phyloP scores from a whole-genome alignment of 64 coral and sea anemone species.

The Anthopleura sola region DNA sequence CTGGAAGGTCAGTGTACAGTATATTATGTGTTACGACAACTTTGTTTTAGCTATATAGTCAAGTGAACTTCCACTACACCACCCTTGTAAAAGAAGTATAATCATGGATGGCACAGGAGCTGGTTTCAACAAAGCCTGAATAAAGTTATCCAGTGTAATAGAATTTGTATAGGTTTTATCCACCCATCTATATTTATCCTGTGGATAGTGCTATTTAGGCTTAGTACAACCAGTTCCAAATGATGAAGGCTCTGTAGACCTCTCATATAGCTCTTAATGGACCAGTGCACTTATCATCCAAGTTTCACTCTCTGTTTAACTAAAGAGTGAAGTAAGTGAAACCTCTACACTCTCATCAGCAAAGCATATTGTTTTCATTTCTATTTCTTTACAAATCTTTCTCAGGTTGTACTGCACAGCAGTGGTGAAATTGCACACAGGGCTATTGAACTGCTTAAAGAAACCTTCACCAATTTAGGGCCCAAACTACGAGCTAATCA shows the following conservation, averaged over 20 bases:
- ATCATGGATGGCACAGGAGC: no score
- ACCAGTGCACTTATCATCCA: no score
- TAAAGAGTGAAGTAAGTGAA: no score
- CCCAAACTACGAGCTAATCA: slow-evolving; percentile 86
- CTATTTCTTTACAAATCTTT: background rate
- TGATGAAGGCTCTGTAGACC: background rate
- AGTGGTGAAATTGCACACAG: slow-evolving; percentile 83
- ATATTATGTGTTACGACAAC: no score
- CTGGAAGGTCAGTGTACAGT: slow-evolving; percentile 83
- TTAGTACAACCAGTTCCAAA: no score
- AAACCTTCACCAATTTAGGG: slow-evolving; percentile 87
- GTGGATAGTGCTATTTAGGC: no score
- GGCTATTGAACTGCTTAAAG: slow-evolving; percentile 90
- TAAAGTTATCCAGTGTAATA: no score
- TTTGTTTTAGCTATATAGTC: background rate
- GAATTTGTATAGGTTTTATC: no score
- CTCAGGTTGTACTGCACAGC: slow-evolving; percentile 80
- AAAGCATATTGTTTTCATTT: background rate
- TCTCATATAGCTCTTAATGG: background rate
- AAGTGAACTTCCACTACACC: background rate
- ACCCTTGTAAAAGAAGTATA: no score
- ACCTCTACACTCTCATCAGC: no score
- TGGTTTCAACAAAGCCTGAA: no score
- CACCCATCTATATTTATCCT: no score
- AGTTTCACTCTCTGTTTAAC: background rate